Evolutionary conservation across 2,113 vertebrate species (phyloP), one percentile per base, ranked within the genome.

Genomic region (Pelvicachromis taeniatus): DNA sequence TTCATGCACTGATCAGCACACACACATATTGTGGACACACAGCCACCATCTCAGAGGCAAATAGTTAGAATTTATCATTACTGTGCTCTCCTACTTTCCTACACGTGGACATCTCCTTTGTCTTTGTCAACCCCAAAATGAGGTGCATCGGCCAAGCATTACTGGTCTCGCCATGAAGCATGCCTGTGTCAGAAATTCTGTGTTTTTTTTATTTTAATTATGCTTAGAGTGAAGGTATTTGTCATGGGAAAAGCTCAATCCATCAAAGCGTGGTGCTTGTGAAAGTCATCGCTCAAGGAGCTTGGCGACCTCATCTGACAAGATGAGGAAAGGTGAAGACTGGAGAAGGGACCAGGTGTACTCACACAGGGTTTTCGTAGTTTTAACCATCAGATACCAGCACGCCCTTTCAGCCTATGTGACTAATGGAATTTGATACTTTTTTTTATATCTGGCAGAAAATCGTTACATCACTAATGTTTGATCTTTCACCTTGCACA

Each of bases 201-300:
- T 56, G 26, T 70, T 85, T 81, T 89, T 91, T 89, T 91, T 86
- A 82, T 81, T 85, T 56, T 80, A 73, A 89, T 87, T 81, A 40
- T 13, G 19, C 77, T 77, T 42, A 35, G 61, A 9, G 56, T 4
- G 9, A n/a, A 78, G 52, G 52, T 73, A 88, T 92, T 83, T 90
- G 81, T 70, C 68, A 2, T 54, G 38, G 73, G 48, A 80, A 33
- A 50, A 31, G 81, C 55, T 86, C 75, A 17, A 90, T 92, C 55
- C 65, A 78, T 92, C 87, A 87, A 75, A 83, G 45, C 26, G 2
- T 14, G 31, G 38, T 16, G 9, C 52, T 84, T 11, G 55, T n/a
- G 54, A 80, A 90, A 58, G 48, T 56, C 48, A 84, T 80, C 26
- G 42, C 35, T 88, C 65, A 79, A 55, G 7, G 52, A 58, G 59